These are phyloP conservation scores for Oryzias celebensis DNA, from an alignment of 2,113 vertebrate species.

Conservation along the genomic window DNA sequence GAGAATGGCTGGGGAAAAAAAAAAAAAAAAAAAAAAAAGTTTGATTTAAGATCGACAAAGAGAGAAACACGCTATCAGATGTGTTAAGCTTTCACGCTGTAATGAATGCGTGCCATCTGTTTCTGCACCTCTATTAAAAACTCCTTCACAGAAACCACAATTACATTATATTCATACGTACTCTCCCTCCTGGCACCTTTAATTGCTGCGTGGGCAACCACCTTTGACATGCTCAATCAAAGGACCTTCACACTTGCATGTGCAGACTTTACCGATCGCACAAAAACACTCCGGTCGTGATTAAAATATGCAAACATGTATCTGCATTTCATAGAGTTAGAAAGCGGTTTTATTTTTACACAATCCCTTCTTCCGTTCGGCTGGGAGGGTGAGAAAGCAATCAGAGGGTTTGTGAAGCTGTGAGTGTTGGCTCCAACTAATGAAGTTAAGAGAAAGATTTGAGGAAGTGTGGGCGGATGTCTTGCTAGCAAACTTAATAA, in stretches of 20 bases:
- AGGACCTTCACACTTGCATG: slow-evolving; percentile 54
- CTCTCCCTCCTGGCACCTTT: slow-evolving; percentile 40
- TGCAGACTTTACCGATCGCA: background rate
- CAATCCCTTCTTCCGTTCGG: slow-evolving; percentile 4
- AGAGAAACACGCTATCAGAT: slow-evolving; percentile 38
- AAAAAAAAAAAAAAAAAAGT: slow-evolving; percentile 17
- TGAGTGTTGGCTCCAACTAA: slow-evolving; percentile 34
- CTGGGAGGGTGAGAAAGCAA: slow-evolving; percentile 11
- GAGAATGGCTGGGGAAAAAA: background rate
- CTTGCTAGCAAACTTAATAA: slow-evolving; percentile 63
- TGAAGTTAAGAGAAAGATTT: slow-evolving; percentile 57
- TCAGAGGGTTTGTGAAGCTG: slow-evolving; percentile 31
- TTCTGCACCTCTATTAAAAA: slow-evolving; percentile 63
- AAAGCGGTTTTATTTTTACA: slow-evolving; percentile 17
- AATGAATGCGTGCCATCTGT: slow-evolving; percentile 67
- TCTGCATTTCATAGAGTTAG: slow-evolving; percentile 4
- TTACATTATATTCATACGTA: slow-evolving; percentile 42
- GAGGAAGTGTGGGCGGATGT: slow-evolving; percentile 53
- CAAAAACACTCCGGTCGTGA: background rate
- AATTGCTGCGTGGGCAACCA: slow-evolving; percentile 67
- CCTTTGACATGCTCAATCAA: slow-evolving; percentile 66
- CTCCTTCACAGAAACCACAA: slow-evolving; percentile 44
- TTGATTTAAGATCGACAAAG: slow-evolving; percentile 36
- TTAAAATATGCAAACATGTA: slow-evolving; percentile 6
- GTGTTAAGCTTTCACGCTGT: slow-evolving; percentile 51